These are phyloP conservation scores for Macroteleia sp. DNA, from an alignment of 2,888 invertebrate species.

Conservation along the genomic window DNA sequence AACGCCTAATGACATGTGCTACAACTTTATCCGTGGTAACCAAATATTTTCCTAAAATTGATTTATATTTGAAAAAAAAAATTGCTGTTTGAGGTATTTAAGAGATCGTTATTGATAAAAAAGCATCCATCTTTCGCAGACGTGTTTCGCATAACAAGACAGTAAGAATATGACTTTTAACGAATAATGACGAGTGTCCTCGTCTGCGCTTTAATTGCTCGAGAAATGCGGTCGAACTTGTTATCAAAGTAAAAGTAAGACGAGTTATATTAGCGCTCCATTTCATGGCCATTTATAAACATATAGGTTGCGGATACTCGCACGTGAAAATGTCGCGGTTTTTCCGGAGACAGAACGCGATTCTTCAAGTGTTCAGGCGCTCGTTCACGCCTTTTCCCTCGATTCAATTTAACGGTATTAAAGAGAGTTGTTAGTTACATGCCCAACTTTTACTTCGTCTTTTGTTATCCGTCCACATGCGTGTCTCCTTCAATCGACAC, in stretches of 20 bases:
- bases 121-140: constrained; percentile 17
- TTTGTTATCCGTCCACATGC: constrained; percentile 17
- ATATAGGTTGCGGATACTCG: constrained; percentile 55
- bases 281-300: constrained; percentile 62
- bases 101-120: too few relatives aligned
- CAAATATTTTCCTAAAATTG: too few relatives aligned
- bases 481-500: constrained; percentile 18
- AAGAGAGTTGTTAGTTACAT: constrained; percentile 45
- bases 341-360: constrained; percentile 31
- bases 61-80: too few relatives aligned
- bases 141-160: constrained; percentile 47
- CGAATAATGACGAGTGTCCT: constrained; percentile 45
- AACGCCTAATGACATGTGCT: too few relatives aligned
- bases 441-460: constrained; percentile 46
- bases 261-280: constrained; percentile 55
- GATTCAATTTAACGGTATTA: constrained; percentile 56
- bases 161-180: constrained; percentile 32
- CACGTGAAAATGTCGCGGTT: constrained; percentile 50
- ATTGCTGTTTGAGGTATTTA: too few relatives aligned
- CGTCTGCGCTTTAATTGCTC: constrained; percentile 52
- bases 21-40: too few relatives aligned
- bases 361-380: background rate
- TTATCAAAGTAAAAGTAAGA: constrained; percentile 60
- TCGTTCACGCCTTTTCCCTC: constrained; percentile 34
- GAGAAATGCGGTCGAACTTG: constrained; percentile 61